These are phyloP conservation scores for Alloscopus bannaensis DNA, from an alignment of 2,888 invertebrate species.

Conservation along the genomic window DNA sequence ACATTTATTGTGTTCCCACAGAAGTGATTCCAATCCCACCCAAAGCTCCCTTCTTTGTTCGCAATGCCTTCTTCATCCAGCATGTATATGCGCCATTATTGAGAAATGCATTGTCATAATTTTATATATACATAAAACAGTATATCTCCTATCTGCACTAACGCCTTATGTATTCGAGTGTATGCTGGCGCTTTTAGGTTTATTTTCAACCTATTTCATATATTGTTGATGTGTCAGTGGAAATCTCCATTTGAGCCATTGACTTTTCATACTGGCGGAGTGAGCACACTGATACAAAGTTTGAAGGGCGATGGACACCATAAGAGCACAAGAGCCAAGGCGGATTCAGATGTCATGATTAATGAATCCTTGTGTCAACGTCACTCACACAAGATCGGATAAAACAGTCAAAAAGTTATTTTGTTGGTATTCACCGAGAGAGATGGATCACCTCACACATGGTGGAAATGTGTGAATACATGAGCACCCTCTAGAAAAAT, in stretches of 20 bases:
- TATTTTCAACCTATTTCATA: background rate
- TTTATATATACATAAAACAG: no score
- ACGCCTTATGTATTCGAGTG: conserved; percentile 3
- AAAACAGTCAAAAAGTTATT: background rate
- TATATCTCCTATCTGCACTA: no score
- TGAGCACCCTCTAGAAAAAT: no score
- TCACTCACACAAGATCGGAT: conserved; percentile 39
- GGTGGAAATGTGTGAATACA: no score
- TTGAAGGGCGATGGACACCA: background rate
- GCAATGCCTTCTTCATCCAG: background rate
- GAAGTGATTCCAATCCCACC: background rate
- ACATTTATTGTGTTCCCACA: no score
- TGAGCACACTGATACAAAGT: background rate
- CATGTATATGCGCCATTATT: background rate
- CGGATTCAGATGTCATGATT: conserved; percentile 68
- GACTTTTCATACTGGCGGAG: background rate
- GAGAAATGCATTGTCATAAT: conserved; percentile 4
- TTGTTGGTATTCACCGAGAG: background rate
- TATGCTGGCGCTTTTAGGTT: background rate
- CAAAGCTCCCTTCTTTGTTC: background rate
- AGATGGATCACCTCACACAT: no score
- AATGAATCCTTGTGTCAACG: conserved; percentile 66
- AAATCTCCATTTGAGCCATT: no score
- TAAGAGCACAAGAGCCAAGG: conserved; percentile 4
- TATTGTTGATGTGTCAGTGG: background rate